Evolutionary conservation across 2,888 invertebrate species (phyloP), one percentile per base, ranked within the genome.

Genomic region (Lutraria lutraria): DNA sequence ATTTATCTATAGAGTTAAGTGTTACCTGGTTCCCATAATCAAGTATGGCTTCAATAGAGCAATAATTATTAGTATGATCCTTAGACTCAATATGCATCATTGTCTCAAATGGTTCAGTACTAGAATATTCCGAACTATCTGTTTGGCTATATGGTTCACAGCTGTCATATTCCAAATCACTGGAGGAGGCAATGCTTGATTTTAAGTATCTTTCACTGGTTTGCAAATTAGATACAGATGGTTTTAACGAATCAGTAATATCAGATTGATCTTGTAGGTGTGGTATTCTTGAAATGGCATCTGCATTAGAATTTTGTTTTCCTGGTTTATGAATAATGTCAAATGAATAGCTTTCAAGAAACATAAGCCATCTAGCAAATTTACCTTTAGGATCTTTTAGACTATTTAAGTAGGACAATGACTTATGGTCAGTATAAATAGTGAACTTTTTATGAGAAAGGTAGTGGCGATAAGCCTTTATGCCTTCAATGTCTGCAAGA

Each of bases 401-500:
- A n/a, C 83, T 86, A 4, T 92, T 29, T 0, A 93, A 60, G 56
- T 87, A 93, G 52, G 85, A 85, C 31, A 93, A 85, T 15, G 93
- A 90, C 34, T 87, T 86, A 76, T 93, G 93, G 83, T 94, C 93
- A 21, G 93, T 92, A 25, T 87, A 81, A 12, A 92, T 89, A 16
- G 83, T 89, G 52, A 93, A 94, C 31, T 72, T 82, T 0, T 54
- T 83, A 43, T 83, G 83, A 68, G 88, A 80, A n/a, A 94, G 63
- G 83, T 93, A 94, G 54, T 89, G 89, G 13, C 76, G 54, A 52
- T 85, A 93, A 52, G 86, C 21, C 31, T 88, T 83, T 6, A 91
- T 89, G 0, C 89, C 91, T 25, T 87, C 72, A 63, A 88, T 76
- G 16, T 89, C 88, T 54, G 89, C 91, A 6, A 91, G 56, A 83